A percentile compares a stretch with the other conserved stretches of the same genome.
Evolutionary conservation across 2,888 invertebrate genomes (phyloP).

Genomic region (Luperina testacea): DNA sequence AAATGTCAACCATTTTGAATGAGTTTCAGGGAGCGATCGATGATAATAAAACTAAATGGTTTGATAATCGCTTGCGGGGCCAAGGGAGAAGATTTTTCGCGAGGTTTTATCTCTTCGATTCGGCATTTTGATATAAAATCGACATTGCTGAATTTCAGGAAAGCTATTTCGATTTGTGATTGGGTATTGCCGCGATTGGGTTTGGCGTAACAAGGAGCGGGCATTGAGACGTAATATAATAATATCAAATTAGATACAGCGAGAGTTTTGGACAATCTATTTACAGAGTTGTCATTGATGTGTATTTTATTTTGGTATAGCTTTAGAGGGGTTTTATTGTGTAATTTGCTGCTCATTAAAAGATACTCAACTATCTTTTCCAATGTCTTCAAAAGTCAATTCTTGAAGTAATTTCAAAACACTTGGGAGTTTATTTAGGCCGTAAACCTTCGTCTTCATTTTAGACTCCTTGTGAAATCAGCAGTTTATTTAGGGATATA

Average conservation of each 20-base stretch:
- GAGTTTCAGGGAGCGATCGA: slow-evolving; percentile 68
- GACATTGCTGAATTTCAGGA: slow-evolving; percentile 67
- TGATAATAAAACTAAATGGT: slow-evolving; percentile 72
- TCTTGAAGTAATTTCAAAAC: slow-evolving; percentile 28
- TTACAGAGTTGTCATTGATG: slow-evolving; percentile 22
- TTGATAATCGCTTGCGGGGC: slow-evolving; percentile 70
- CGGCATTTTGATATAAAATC: slow-evolving; percentile 67
- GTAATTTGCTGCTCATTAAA: slow-evolving; percentile 24
- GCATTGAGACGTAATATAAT: slow-evolving; percentile 48
- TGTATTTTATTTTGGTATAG: slow-evolving; percentile 15
- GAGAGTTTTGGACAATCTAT: slow-evolving; percentile 41
- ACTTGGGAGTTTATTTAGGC: slow-evolving; percentile 22
- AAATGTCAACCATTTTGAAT: slow-evolving; percentile 75
- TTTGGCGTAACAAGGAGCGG: slow-evolving; percentile 59
- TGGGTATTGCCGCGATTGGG: slow-evolving; percentile 63
- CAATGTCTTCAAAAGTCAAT: neutral
- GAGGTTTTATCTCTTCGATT: slow-evolving; percentile 65
- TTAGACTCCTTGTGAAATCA: slow-evolving; percentile 7
- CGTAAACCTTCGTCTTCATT: slow-evolving; percentile 29
- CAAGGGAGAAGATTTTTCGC: slow-evolving; percentile 61
- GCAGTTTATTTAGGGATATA: slow-evolving; percentile 30
- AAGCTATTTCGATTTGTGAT: slow-evolving; percentile 66
- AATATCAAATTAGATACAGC: slow-evolving; percentile 53
- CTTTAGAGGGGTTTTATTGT: slow-evolving; percentile 13
- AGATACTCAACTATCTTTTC: neutral